Evolutionary conservation across 2,797 vertebrate genomes (phyloP), one percentile per base, ranked within the genome.

Genomic region (Gallirallus australis): DNA sequence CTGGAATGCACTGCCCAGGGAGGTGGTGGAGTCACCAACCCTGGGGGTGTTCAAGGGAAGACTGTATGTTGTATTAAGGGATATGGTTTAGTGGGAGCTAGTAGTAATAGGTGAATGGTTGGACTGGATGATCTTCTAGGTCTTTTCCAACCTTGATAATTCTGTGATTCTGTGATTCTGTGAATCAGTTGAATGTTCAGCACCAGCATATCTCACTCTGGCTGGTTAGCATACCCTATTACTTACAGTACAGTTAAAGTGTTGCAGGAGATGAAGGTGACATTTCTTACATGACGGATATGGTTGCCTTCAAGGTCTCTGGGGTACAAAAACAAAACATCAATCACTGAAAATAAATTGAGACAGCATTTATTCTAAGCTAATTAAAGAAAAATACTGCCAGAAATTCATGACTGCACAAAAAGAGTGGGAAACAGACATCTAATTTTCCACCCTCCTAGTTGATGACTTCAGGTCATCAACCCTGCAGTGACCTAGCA

Each of bases 211-310:
- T 69, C 71, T 91, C 28, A 69, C 61, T 76, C 70, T 30, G 35
- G 13, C 86, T 90, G 54, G 45, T 69, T 65, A 63, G 28, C n/a
- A 21, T 53, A 82, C 66, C 70, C 33, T 57, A 27, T 95, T 98
- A 99, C 99, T 99, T 98, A 99, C 99, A 99, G 98, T 82, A 99
- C 99, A 87, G 99, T 99, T 95, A 99, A 97, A 97, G 98, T 98
- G 84, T 82, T 98, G 98, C 99, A 99, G 64, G 99, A 99, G 83
- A 96, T 97, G 96, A 99, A 99, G 65, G 99, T 99, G 77, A 92
- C 83, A 70, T 99, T 99, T 95, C 98, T 98, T 96, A 99, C 98
- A n/a, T 96, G 98, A 96, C 98, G 98, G 65, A 99, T 99, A 72
- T 98, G 98, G 97, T 99, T 99, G 90, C 98, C 99, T 97, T 99